A percentile compares a stretch with the other conserved stretches of the same genome.
These are phyloP conservation scores for Protosalanx chinensis DNA, from an alignment of 2,797 vertebrate species.

Conservation along the genomic window DNA sequence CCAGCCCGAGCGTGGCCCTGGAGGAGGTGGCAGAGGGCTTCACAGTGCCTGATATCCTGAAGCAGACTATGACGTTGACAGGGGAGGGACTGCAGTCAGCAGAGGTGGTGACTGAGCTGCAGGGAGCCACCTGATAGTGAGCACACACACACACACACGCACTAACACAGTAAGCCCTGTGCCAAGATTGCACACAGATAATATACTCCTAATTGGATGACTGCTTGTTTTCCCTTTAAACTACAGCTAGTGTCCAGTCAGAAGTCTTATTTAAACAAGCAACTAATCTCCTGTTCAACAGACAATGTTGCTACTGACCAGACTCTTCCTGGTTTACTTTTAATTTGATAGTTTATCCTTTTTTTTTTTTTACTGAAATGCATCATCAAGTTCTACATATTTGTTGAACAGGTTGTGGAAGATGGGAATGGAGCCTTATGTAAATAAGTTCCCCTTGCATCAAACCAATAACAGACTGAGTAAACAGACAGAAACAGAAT, in stretches of 20 bases:
- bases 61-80: slow-evolving; percentile 57
- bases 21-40: slow-evolving; percentile 43
- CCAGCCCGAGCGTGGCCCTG: slow-evolving; percentile 23
- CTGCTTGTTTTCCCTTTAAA: too few species aligned
- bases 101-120: slow-evolving; percentile 47
- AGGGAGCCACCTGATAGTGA: slow-evolving; percentile 45
- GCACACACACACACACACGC: too few species aligned
- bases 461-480: slow-evolving; percentile 32
- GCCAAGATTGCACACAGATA: too few species aligned
- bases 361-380: background rate
- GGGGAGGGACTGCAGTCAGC: slow-evolving; percentile 46
- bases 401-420: background rate
- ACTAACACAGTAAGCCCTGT: too few species aligned
- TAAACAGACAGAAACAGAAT: slow-evolving; percentile 19
- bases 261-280: too few species aligned
- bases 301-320: too few species aligned
- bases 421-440: slow-evolving; percentile 8
- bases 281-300: too few species aligned
- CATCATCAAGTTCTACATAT: background rate
- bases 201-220: too few species aligned
- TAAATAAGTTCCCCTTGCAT: slow-evolving; percentile 8
- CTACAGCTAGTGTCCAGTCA: too few species aligned
- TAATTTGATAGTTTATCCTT: background rate
- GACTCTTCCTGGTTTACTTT: background rate
- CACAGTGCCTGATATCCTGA: slow-evolving; percentile 54